phyloP scores from a whole-genome alignment of 1,140 invertebrate species.

The Phymastichus coffea region DNA sequence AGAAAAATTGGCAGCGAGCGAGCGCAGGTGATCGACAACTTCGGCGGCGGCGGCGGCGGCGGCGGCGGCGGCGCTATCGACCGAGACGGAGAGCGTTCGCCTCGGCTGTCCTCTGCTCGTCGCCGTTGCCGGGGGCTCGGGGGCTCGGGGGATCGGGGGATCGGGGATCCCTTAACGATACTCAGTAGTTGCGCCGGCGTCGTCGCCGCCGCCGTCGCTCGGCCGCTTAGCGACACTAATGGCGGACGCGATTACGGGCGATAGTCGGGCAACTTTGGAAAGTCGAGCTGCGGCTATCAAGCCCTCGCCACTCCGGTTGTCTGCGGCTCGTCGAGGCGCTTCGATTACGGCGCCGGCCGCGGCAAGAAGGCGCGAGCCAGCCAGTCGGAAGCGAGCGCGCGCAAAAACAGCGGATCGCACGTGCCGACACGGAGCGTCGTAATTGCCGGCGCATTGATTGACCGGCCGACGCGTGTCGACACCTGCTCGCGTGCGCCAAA shows the following conservation, averaged over 20 bases:
- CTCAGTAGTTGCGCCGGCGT: too few species aligned
- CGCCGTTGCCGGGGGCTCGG: neutral
- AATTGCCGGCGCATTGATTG: conserved; percentile 3
- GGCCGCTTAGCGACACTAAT: conserved; percentile 43
- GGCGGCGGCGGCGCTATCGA: conserved; percentile 14
- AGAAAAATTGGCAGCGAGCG: too few species aligned
- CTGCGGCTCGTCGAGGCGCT: conserved; percentile 32
- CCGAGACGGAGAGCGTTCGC: conserved; percentile 42
- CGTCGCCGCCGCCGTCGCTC: too few species aligned
- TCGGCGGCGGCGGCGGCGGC: neutral
- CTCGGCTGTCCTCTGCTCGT: conserved; percentile 41
- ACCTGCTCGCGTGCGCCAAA: neutral
- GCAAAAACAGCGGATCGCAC: neutral
- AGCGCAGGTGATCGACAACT: neutral
- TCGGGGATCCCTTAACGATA: conserved; percentile 35
- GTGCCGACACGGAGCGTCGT: neutral
- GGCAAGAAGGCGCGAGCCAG: neutral
- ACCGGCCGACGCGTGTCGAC: neutral
- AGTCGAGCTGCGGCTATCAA: conserved; percentile 29
- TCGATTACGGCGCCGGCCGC: conserved; percentile 26
- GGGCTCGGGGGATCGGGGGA: neutral
- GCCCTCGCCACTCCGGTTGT: neutral
- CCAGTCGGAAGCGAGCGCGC: too few species aligned
- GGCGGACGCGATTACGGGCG: conserved; percentile 42
- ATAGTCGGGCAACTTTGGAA: conserved; percentile 40